phyloP scores from a whole-genome alignment of 2,113 vertebrate species.

The Thermophis baileyi region DNA sequence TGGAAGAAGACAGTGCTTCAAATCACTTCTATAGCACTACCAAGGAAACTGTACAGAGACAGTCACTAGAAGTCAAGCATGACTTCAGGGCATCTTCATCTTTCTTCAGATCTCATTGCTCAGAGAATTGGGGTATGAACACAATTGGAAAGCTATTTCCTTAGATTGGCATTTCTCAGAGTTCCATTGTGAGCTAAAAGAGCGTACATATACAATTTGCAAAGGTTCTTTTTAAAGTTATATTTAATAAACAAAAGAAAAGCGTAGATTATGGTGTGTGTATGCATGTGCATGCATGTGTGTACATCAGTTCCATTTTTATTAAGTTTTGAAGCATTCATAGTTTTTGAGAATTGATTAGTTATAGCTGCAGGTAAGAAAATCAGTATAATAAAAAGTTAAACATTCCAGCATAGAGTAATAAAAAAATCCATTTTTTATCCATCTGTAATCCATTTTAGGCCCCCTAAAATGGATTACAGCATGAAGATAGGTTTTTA shows the following conservation, averaged over 20 bases:
- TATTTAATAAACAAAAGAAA: background rate
- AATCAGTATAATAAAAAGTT: background rate
- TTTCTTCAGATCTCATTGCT: background rate
- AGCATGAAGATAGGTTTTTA: background rate
- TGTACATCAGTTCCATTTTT: background rate
- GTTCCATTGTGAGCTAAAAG: background rate
- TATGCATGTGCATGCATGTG: background rate
- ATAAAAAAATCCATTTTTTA: background rate
- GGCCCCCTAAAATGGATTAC: background rate
- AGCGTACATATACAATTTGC: background rate
- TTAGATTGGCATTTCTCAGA: background rate
- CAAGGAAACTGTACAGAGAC: background rate
- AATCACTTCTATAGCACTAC: background rate
- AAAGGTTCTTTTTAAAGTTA: background rate
- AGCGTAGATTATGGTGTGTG: background rate
- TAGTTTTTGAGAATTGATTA: background rate
- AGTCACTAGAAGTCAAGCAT: background rate
- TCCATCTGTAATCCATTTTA: background rate
- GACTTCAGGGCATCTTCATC: background rate
- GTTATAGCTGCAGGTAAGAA: background rate
- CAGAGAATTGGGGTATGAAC: background rate
- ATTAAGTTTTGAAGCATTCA: background rate
- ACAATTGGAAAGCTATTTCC: background rate
- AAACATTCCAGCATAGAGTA: background rate
- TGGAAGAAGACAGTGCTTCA: background rate